Base-by-base conservation (phyloP, 2,888 invertebrate species). In the Tinea pellionella region DNA sequence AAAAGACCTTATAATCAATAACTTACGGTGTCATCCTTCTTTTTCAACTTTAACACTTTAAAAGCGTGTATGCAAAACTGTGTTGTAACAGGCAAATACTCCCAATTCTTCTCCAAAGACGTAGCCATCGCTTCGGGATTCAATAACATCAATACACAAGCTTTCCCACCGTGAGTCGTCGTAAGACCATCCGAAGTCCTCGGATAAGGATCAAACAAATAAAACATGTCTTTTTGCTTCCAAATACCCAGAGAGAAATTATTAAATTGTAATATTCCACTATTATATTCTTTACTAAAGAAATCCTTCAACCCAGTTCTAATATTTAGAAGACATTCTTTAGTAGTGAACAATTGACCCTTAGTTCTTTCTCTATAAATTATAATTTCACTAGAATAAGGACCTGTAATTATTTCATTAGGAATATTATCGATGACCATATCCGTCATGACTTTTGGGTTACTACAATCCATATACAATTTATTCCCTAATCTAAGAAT, bases 181-280 rank as follows among this genome's bases (percentile, higher is more conserved):
- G 88, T 78, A 61, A 76, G 65, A 0, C 91, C 92, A 55, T 90
- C 89, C 8, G 72, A 78, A 11, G 90, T 89, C 1, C 92, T 83
- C 3, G 91, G 88, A 65, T 92, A 92, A 0, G 92, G 90, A 75
- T 92, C 92, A 63, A 92, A 92, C 19, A 89, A 77, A 67, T 90
- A 92, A 68, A 76, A 91, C 83, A 90, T 89, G 43, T 90, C 89
- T 32, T 88, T 83, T 68, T 92, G 91, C 16, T 88, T 83, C 92
- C 92, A 92, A 11, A 92, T 67, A 0, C 88, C 91, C 29, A 92
- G 62, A n/a, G 82, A 71, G 37, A 82, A 88, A 62, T 88, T 89
- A 63, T 89, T 91, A 60, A 92, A 89, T 65, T 91, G 90, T 8
- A 92, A 66, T 60, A 90, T 80, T 57, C 84, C 87, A 64, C 82